Evolutionary conservation across 1,140 invertebrate genomes (phyloP).

Genomic region (Ganaspis sp.): DNA sequence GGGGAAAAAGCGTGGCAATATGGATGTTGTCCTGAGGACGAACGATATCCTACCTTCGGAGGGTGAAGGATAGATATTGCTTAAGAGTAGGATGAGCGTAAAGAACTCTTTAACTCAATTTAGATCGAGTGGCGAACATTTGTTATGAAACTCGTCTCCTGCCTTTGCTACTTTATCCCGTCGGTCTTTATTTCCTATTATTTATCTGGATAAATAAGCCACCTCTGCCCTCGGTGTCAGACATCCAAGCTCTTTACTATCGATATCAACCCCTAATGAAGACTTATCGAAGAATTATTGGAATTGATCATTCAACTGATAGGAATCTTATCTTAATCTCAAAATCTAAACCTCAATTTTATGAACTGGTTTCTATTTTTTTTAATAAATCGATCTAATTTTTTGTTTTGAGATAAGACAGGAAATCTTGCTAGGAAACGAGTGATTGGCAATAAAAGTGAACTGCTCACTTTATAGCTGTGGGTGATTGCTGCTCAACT

Average conservation of each 20-base stretch:
- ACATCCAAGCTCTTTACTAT: constrained; percentile 45
- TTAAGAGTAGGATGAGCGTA: constrained; percentile 46
- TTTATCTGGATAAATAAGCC: constrained; percentile 76
- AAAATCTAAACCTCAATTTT: neutral
- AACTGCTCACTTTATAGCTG: constrained; percentile 1
- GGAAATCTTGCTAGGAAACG: neutral
- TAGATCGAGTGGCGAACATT: constrained; percentile 76
- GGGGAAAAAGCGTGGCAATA: constrained; percentile 63
- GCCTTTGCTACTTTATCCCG: constrained; percentile 35
- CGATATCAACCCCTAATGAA: constrained; percentile 38
- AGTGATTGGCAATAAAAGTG: constrained; percentile 22
- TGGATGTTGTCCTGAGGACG: constrained; percentile 65
- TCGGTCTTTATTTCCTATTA: constrained; percentile 74
- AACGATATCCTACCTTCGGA: constrained; percentile 59
- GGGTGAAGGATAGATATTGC: constrained; percentile 53
- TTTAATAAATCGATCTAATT: no score
- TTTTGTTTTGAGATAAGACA: neutral
- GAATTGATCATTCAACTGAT: constrained; percentile 11
- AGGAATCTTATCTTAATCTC: no score
- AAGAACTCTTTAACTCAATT: constrained; percentile 74
- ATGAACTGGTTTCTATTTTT: no score
- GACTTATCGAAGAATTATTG: constrained; percentile 36
- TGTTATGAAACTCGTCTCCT: constrained; percentile 66
- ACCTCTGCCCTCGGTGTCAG: constrained; percentile 30
- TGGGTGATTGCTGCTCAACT: neutral